Conservation (phyloP, 2,113 vertebrate genomes). For the Helogale parvula region DNA sequence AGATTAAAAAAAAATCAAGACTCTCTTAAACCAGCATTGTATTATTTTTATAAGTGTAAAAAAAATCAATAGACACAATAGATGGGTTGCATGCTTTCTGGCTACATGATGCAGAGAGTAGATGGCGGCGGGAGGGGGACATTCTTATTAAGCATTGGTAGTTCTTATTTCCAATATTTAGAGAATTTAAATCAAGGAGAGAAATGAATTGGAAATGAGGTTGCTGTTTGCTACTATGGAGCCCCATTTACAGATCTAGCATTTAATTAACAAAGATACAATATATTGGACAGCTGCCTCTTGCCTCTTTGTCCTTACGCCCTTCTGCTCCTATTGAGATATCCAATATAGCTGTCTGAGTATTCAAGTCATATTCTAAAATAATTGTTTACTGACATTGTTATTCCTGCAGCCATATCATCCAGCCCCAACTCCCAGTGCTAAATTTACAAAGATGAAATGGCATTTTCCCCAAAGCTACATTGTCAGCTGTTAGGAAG, state of each 20-base stretch:
- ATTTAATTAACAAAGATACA: constrained; percentile 51
- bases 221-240: not conserved
- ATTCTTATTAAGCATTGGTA: constrained; percentile 38
- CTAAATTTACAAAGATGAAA: not conserved
- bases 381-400: not conserved
- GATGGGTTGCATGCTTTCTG: constrained; percentile 11
- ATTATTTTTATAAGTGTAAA: constrained; percentile 51
- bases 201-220: constrained; percentile 52
- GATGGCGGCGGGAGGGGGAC: not conserved
- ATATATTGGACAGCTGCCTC: not conserved
- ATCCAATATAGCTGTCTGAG: not conserved
- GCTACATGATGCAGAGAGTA: constrained; percentile 5
- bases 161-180: constrained; percentile 38
- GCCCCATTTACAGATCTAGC: not conserved
- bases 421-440: not conserved
- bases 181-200: constrained; percentile 57
- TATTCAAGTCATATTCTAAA: constrained; percentile 1
- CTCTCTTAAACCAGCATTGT: not conserved
- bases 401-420: not conserved
- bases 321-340: not conserved
- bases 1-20: not conserved
- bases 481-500: not conserved
- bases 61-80: constrained; percentile 53
- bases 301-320: not conserved
- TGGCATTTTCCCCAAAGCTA: not conserved